Percentiles rank a stretch among this genome's conserved stretches.
phyloP scores from a whole-genome alignment of 2,888 invertebrate species.

The Drosophila robusta region DNA sequence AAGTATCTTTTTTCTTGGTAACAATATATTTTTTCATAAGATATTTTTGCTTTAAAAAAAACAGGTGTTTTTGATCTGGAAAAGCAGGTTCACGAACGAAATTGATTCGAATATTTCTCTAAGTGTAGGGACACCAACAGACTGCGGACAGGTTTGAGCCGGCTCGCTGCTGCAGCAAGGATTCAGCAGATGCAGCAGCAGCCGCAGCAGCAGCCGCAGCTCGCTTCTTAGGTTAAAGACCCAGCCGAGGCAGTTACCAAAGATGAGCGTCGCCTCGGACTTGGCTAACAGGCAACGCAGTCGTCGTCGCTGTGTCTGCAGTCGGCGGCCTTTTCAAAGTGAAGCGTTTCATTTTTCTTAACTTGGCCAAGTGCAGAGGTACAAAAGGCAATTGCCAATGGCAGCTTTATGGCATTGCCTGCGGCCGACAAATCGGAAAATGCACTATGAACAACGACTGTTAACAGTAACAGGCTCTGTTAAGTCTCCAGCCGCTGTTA shows the following conservation, averaged over 20 bases:
- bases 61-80: too few species aligned
- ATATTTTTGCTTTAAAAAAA: too few species aligned
- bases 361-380: slow-evolving; percentile 1
- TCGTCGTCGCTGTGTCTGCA: slow-evolving; percentile 69
- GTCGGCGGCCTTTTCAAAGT: slow-evolving; percentile 71
- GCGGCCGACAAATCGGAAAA: slow-evolving; percentile 1
- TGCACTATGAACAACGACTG: not conserved
- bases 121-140: slow-evolving; percentile 8
- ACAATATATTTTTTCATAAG: not conserved
- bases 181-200: slow-evolving; percentile 17
- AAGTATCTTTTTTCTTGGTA: not conserved
- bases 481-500: slow-evolving; percentile 6
- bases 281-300: slow-evolving; percentile 35
- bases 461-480: slow-evolving; percentile 2
- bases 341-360: slow-evolving; percentile 15
- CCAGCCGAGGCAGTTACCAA: slow-evolving; percentile 18
- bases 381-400: slow-evolving; percentile 19
- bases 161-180: slow-evolving; percentile 27
- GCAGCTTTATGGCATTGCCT: slow-evolving; percentile 28
- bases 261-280: slow-evolving; percentile 12
- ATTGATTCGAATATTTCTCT: slow-evolving; percentile 4
- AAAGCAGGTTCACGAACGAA: too few species aligned
- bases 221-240: slow-evolving; percentile 59
- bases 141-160: slow-evolving; percentile 34
- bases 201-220: slow-evolving; percentile 14